These are phyloP conservation scores for Hemicrepidius hirtus DNA, from an alignment of 2,888 invertebrate species.

Conservation along the genomic window DNA sequence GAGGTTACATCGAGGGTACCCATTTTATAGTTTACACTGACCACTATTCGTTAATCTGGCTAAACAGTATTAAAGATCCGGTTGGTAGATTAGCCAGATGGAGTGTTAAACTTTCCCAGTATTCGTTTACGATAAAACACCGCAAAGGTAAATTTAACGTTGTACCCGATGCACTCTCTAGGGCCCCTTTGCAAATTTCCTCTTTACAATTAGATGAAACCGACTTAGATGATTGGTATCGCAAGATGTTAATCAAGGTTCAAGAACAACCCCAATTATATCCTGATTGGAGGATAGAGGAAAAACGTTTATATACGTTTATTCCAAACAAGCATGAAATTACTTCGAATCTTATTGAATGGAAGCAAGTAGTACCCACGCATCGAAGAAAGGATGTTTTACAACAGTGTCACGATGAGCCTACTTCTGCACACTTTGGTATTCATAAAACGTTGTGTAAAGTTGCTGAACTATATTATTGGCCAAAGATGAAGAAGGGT, in stretches of 20 bases:
- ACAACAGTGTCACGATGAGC: no score
- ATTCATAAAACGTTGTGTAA: constrained; percentile 15
- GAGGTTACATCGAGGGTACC: no score
- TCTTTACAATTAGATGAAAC: neutral
- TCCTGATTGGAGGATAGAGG: neutral
- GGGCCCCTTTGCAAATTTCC: neutral
- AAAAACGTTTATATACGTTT: neutral
- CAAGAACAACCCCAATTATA: neutral
- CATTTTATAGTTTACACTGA: no score
- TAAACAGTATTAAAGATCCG: neutral
- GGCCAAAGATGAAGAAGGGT: constrained; percentile 24
- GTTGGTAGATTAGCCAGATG: no score
- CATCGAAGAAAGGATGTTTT: constrained; percentile 31
- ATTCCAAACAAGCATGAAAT: neutral
- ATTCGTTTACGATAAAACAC: no score
- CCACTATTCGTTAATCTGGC: no score
- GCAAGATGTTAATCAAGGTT: neutral
- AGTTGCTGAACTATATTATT: constrained; percentile 15
- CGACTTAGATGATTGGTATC: neutral
- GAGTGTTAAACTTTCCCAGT: no score
- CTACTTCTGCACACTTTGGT: constrained; percentile 31
- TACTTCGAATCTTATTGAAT: no score
- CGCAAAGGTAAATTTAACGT: no score
- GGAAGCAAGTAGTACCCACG: no score
- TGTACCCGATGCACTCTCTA: no score